These are phyloP conservation scores for Drosophila oshimai DNA, from an alignment of 1,140 invertebrate genomes.

Conservation along the genomic window DNA sequence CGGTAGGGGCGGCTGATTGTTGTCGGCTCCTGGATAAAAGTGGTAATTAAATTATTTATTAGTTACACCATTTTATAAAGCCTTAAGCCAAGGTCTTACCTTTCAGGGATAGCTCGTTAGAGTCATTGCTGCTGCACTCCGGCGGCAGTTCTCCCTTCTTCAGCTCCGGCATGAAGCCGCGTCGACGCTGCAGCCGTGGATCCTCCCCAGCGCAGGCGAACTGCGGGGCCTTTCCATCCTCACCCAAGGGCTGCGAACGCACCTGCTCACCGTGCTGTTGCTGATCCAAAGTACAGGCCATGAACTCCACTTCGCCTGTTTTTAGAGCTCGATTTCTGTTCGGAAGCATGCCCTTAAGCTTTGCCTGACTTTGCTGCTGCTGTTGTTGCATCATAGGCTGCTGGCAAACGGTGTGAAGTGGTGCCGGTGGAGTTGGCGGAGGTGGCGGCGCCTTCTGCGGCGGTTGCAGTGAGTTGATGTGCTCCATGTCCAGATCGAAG, in stretches of 20 bases:
- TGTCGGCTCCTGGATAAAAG: conserved; percentile 28
- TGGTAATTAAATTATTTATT: neutral
- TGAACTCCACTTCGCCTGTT: conserved; percentile 27
- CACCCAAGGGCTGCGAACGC: conserved; percentile 76
- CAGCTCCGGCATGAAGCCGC: conserved; percentile 38
- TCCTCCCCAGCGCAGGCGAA: conserved; percentile 45
- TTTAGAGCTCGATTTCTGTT: conserved; percentile 63
- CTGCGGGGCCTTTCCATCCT: conserved; percentile 64
- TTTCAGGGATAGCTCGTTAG: conserved; percentile 32
- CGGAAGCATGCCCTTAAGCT: conserved; percentile 51
- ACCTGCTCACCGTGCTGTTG: conserved; percentile 51
- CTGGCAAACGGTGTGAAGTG: conserved; percentile 65
- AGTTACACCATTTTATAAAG: too few relatives aligned
- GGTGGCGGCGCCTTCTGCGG: conserved; percentile 76
- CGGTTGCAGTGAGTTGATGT: conserved; percentile 72
- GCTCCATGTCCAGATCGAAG: conserved; percentile 75
- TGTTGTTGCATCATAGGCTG: conserved; percentile 54
- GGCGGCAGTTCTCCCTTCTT: conserved; percentile 44
- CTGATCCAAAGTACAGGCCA: conserved; percentile 56
- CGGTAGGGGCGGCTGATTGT: conserved; percentile 16
- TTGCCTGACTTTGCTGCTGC: conserved; percentile 44
- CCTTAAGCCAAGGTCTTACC: conserved; percentile 18
- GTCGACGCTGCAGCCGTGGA: conserved; percentile 52
- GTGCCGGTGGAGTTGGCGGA: conserved; percentile 73
- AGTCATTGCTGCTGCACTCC: conserved; percentile 21